A percentile compares a stretch with the other conserved stretches of the same genome.
phyloP scores from a whole-genome alignment of 2,888 invertebrate genomes.

The Miltochrista miniata region DNA sequence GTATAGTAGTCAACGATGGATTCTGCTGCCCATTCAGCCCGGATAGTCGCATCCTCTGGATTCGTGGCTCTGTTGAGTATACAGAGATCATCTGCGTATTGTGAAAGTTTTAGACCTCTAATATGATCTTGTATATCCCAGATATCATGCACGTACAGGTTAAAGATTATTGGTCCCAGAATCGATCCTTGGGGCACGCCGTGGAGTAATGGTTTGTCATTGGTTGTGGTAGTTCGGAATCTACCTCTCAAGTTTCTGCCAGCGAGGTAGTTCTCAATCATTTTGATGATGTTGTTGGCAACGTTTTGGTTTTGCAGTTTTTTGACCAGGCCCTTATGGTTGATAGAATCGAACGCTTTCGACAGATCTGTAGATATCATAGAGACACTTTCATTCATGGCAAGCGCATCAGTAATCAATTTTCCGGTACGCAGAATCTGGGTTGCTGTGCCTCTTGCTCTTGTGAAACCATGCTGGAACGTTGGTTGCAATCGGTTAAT shows the following conservation, averaged over 20 bases:
- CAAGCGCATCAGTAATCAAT: constrained; percentile 5
- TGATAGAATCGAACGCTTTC: neutral
- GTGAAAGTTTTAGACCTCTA: constrained; percentile 7
- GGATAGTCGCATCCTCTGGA: constrained; percentile 4
- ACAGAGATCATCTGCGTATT: constrained; percentile 11
- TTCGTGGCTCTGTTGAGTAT: constrained; percentile 4
- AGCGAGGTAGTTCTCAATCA: neutral
- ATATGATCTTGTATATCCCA: constrained; percentile 3
- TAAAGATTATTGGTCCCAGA: neutral
- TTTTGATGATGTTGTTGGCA: neutral
- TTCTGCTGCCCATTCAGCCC: constrained; percentile 3
- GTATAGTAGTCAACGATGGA: constrained; percentile 1
- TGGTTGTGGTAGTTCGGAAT: too few species aligned
- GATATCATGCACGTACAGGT: neutral
- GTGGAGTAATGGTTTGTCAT: too few species aligned
- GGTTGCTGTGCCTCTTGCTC: constrained; percentile 1
- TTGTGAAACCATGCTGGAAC: constrained; percentile 10
- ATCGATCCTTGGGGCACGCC: too few species aligned
- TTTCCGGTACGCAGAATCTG: constrained; percentile 1
- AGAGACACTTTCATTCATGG: neutral
- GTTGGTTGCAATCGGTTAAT: constrained; percentile 4
- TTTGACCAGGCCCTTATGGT: neutral
- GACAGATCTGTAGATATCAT: too few species aligned
- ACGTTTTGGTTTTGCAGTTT: neutral
- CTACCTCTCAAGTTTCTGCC: too few species aligned